Percentiles rank a stretch among this genome's conserved stretches.
These are phyloP conservation scores for Smittia aterrima DNA, from an alignment of 2,888 invertebrate species.

Conservation along the genomic window DNA sequence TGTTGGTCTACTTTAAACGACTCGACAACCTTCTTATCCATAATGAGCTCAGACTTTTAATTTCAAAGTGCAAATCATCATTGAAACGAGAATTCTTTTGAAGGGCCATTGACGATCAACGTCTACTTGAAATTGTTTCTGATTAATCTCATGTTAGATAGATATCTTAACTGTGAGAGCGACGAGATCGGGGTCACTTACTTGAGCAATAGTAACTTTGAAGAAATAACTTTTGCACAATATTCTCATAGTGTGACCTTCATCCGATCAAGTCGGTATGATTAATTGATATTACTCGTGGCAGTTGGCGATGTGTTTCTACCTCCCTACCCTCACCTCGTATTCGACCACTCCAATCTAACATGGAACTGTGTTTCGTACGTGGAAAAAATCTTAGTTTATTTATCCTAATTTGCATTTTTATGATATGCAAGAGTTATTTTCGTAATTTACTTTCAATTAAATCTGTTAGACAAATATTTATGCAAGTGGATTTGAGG, in stretches of 20 bases:
- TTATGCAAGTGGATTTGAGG: constrained; percentile 4
- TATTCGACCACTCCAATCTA: not conserved
- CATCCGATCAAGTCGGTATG: constrained; percentile 26
- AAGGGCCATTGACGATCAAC: constrained; percentile 1
- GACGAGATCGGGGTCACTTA: not conserved
- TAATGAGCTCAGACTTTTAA: not conserved
- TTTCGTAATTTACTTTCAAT: constrained; percentile 37
- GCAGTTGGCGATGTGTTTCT: not conserved
- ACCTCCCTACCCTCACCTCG: not conserved
- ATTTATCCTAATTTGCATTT: constrained; percentile 29
- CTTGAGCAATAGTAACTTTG: not conserved
- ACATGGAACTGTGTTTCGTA: not conserved
- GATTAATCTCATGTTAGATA: not conserved
- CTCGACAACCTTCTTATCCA: not conserved
- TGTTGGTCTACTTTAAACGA: constrained; percentile 18
- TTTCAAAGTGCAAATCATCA: not conserved
- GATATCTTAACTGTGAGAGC: not conserved
- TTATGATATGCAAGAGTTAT: constrained; percentile 26
- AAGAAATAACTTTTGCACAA: not conserved
- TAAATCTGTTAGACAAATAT: constrained; percentile 28
- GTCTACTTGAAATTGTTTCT: not conserved
- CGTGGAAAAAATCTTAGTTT: constrained; percentile 20
- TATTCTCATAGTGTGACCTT: constrained; percentile 22
- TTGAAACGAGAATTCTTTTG: not conserved
- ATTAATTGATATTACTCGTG: constrained; percentile 38